Base-by-base conservation (phyloP, 2,888 invertebrate species). In the Clunio marinus region DNA sequence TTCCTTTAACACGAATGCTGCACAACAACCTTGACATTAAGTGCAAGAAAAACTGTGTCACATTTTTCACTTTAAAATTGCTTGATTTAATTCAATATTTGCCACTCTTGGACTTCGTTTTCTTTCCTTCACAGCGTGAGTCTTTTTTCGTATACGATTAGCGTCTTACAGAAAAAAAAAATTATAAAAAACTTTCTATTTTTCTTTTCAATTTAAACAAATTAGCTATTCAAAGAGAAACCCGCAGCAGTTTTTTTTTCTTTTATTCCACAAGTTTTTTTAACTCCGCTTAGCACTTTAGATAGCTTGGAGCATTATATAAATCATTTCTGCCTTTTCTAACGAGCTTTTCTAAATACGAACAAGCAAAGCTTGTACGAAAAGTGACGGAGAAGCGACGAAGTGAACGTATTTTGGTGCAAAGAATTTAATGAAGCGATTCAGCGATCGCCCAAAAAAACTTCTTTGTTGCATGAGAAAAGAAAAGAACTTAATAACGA, bases 151-250 rank as follows among this genome's bases (percentile, higher is more conserved):
- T 17, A n/a, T n/a, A 45, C 35, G 32, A 59, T 35, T 35, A 59
- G 15, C 27, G 59, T 59, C 59, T 20, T 35, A 37, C 24, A 15
- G 22, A 37, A 41, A n/a, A 59, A 35, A 62, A 62, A 37, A 37
- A 27, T 37, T 32, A 28, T 32, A 51, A 35, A 66, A 66, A 66
- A 55, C 55, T 66, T 66, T 66, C 55, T 66, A 66, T 66, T 66
- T 65, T 66, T 66, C 66, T 66, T 66, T 66, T 66, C 66, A 66
- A 66, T 66, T 66, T 66, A 66, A 55, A 66, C 66, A 66, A 66
- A 66, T 66, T 66, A 66, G 66, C 37, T 55, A 66, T 66, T 66
- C 66, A 66, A 66, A 66, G 66, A 66, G 66, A 66, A 66, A 66
- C 66, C 51, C 55, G 66, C 51, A 55, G 55, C 28, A 66, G n/a